Evolutionary conservation across 2,888 invertebrate species (phyloP).

Genomic region (Molanna angustata): DNA sequence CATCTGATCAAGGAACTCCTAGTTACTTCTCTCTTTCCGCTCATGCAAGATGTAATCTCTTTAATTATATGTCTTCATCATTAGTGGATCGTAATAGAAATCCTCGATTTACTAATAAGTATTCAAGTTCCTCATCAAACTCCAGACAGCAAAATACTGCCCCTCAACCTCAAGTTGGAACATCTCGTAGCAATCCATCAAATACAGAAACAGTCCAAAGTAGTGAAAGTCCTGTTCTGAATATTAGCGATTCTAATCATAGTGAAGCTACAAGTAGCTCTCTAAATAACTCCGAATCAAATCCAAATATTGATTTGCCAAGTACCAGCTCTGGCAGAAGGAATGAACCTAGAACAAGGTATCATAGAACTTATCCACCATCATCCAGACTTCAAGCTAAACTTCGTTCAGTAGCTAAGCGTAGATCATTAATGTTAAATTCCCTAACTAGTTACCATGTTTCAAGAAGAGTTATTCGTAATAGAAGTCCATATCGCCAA

Average conservation of each 20-base stretch:
- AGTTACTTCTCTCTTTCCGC: slow-evolving; percentile 48
- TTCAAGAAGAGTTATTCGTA: slow-evolving; percentile 6
- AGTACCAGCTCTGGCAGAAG: slow-evolving; percentile 12
- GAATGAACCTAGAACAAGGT: not conserved
- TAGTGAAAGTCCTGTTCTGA: not conserved
- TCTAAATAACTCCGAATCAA: not conserved
- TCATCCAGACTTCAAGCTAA: slow-evolving; percentile 12
- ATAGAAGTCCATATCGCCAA: slow-evolving; percentile 37
- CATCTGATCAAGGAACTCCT: slow-evolving; percentile 38
- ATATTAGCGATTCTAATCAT: not conserved
- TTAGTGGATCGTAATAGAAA: not conserved
- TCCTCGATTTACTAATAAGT: not conserved
- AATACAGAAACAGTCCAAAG: not conserved
- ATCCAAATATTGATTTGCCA: slow-evolving; percentile 9
- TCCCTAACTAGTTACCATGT: not conserved
- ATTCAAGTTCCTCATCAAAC: not conserved
- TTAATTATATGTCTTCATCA: slow-evolving; percentile 39
- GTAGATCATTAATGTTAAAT: slow-evolving; percentile 11
- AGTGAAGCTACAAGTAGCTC: not conserved
- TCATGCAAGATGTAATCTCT: slow-evolving; percentile 48
- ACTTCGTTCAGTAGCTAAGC: slow-evolving; percentile 7
- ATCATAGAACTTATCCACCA: slow-evolving; percentile 9
- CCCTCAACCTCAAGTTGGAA: not conserved
- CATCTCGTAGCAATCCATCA: not conserved
- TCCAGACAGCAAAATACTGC: slow-evolving; percentile 1